Evolutionary conservation across 2,888 invertebrate genomes (phyloP).

Genomic region (Chymomyza caudatula): DNA sequence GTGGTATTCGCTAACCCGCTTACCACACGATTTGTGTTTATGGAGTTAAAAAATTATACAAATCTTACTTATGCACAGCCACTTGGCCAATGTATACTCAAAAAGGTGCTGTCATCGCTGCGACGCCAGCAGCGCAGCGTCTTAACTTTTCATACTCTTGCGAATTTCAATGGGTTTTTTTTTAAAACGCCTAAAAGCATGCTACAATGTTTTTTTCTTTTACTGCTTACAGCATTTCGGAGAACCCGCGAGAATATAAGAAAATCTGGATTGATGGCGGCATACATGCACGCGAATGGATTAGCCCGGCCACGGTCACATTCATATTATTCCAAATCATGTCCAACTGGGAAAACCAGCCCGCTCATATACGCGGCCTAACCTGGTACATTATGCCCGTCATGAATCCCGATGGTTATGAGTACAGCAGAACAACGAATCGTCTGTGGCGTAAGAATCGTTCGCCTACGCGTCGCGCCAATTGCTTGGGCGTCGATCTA

Average conservation of each 20-base stretch:
- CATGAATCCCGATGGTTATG: constrained; percentile 91
- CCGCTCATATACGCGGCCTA: constrained; percentile 84
- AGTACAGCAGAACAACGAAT: constrained; percentile 87
- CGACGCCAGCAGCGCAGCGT: too few relatives aligned
- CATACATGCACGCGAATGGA: constrained; percentile 95
- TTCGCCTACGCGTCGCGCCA: constrained; percentile 73
- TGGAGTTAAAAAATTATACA: too few relatives aligned
- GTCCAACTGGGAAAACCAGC: constrained; percentile 82
- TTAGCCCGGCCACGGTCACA: constrained; percentile 87
- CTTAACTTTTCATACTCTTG: too few relatives aligned
- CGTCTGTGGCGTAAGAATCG: constrained; percentile 91
- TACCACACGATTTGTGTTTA: too few relatives aligned
- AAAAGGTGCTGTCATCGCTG: too few relatives aligned
- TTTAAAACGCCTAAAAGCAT: neutral
- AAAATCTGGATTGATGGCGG: constrained; percentile 88
- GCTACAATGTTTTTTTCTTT: neutral
- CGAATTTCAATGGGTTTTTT: too few relatives aligned
- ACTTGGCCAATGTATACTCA: too few relatives aligned
- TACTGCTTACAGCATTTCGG: constrained; percentile 81
- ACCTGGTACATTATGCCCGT: constrained; percentile 90
- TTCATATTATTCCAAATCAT: constrained; percentile 86
- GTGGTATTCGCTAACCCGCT: too few relatives aligned
- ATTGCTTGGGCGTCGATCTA: constrained; percentile 87
- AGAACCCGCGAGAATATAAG: constrained; percentile 81
- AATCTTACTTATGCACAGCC: too few relatives aligned